Evolutionary conservation across 2,113 vertebrate species (phyloP).

Genomic region (Limanda limanda): DNA sequence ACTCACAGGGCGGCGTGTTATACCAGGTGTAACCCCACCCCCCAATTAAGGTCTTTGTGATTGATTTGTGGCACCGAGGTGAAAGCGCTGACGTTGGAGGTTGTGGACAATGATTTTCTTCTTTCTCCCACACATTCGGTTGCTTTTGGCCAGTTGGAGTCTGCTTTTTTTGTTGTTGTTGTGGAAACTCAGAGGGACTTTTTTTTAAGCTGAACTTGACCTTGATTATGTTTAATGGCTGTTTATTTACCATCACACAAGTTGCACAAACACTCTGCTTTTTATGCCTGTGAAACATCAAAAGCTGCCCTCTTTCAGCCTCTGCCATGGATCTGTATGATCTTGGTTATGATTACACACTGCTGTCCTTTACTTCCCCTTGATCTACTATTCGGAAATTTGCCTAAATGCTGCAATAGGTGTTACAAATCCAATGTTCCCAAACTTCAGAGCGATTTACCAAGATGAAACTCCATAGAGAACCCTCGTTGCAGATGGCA

Average conservation of each 20-base stretch:
- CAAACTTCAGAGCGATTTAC: background rate
- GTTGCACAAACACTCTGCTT: conserved; percentile 13
- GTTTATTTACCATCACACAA: conserved; percentile 16
- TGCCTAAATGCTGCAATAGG: background rate
- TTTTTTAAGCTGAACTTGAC: conserved; percentile 38
- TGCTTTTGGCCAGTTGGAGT: background rate
- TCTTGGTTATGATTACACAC: conserved; percentile 1
- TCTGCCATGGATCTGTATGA: background rate
- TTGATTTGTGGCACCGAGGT: conserved; percentile 43
- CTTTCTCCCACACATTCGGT: background rate
- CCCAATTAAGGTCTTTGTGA: conserved; percentile 44
- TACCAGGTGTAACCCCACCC: conserved; percentile 35
- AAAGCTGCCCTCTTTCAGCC: background rate
- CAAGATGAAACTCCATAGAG: background rate
- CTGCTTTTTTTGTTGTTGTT: background rate
- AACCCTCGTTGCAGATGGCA: background rate
- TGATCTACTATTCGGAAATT: background rate
- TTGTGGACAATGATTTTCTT: conserved; percentile 1
- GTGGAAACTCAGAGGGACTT: background rate
- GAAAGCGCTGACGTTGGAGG: conserved; percentile 7
- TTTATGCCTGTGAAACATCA: conserved; percentile 15
- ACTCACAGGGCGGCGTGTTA: conserved; percentile 38
- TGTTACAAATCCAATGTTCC: background rate
- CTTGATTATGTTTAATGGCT: background rate
- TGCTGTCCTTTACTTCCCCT: background rate